phyloP scores from a whole-genome alignment of 2,888 invertebrate genomes.

The Cheilosia grossa region DNA sequence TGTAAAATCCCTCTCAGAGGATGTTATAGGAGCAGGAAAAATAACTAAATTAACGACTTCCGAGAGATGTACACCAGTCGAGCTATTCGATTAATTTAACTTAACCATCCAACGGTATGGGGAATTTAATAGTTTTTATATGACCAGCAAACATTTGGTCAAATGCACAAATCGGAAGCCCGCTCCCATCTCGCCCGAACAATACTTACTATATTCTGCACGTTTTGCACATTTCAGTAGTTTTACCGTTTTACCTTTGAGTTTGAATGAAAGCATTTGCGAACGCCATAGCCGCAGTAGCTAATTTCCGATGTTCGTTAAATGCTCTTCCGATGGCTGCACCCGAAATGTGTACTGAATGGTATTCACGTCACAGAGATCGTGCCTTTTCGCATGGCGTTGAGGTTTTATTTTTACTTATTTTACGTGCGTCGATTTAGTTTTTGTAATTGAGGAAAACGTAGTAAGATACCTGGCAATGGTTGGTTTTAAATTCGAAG shows the following conservation, averaged over 20 bases:
- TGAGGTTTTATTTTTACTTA: conserved; percentile 26
- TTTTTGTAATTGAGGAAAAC: conserved; percentile 36
- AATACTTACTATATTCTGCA: conserved; percentile 68
- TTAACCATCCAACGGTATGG: conserved; percentile 34
- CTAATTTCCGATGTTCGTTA: conserved; percentile 26
- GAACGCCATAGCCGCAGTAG: neutral
- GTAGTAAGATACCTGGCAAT: neutral
- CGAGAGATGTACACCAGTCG: conserved; percentile 58
- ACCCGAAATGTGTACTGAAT: conserved; percentile 49
- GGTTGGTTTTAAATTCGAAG: conserved; percentile 28
- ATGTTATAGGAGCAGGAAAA: conserved; percentile 7
- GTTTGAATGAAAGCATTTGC: conserved; percentile 35
- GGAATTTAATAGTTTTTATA: conserved; percentile 66
- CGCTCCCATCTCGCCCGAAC: conserved; percentile 3
- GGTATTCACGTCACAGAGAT: conserved; percentile 61
- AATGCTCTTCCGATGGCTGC: conserved; percentile 55
- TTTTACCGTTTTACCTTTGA: conserved; percentile 1
- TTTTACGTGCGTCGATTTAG: conserved; percentile 27
- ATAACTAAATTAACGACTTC: conserved; percentile 30
- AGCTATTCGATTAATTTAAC: conserved; percentile 50
- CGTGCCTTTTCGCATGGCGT: conserved; percentile 40
- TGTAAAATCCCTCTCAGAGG: neutral
- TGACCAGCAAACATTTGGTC: conserved; percentile 16
- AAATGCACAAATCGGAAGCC: conserved; percentile 26
- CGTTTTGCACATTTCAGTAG: conserved; percentile 54